phyloP scores from a whole-genome alignment of 1,140 invertebrate species.

The Aphaenogaster floridana region DNA sequence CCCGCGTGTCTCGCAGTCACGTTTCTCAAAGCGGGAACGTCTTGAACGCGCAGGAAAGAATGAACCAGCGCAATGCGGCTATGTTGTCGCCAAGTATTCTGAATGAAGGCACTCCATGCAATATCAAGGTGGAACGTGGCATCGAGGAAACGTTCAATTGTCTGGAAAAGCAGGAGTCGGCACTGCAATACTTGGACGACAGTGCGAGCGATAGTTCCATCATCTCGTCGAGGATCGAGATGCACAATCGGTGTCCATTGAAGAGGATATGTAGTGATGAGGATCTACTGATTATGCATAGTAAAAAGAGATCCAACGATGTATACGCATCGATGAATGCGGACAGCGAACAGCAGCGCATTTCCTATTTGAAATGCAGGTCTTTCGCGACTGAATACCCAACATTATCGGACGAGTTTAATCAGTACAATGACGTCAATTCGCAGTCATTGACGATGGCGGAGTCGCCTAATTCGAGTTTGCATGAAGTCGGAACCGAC shows the following conservation, averaged over 20 bases:
- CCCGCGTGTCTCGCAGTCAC: not conserved
- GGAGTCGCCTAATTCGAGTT: constrained; percentile 60
- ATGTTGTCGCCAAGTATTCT: not conserved
- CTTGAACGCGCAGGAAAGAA: constrained; percentile 8
- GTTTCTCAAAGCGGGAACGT: not conserved
- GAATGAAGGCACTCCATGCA: not conserved
- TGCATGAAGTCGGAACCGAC: constrained; percentile 44
- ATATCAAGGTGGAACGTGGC: constrained; percentile 38
- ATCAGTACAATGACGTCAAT: constrained; percentile 29
- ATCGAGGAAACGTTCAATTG: constrained; percentile 5
- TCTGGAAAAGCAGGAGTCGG: not conserved
- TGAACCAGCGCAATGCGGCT: not conserved
- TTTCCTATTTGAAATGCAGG: constrained; percentile 53
- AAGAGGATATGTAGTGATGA: constrained; percentile 72
- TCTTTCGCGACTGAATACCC: constrained; percentile 44
- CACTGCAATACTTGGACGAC: constrained; percentile 30
- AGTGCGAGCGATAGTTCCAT: constrained; percentile 14
- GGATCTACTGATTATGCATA: constrained; percentile 27
- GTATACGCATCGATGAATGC: constrained; percentile 6
- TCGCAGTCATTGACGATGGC: not conserved
- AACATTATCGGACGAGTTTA: constrained; percentile 27
- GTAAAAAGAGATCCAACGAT: constrained; percentile 62
- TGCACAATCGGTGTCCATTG: constrained; percentile 20
- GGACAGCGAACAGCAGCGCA: constrained; percentile 13
- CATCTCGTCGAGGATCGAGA: not conserved